phyloP scores from a whole-genome alignment of 2,888 invertebrate genomes.

The Archips crataeganus region DNA sequence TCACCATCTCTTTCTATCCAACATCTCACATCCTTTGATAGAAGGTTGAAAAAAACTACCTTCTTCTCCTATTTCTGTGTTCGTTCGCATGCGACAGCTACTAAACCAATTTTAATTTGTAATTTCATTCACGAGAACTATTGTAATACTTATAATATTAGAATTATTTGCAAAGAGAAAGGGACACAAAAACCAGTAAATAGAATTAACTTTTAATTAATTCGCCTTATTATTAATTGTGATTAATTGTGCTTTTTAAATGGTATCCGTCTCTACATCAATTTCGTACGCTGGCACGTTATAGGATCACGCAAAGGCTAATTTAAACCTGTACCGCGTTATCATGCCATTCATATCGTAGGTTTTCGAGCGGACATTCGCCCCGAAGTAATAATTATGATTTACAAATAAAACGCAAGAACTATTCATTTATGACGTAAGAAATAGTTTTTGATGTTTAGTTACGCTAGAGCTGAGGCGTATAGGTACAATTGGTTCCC shows the following conservation, averaged over 20 bases:
- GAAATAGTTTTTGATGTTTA: background rate
- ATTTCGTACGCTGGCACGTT: conserved; percentile 9
- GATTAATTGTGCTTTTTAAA: background rate
- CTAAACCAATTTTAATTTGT: no score
- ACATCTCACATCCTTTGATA: background rate
- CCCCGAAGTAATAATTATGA: background rate
- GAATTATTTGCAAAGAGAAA: no score
- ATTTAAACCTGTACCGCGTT: conserved; percentile 8
- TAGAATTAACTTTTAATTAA: no score
- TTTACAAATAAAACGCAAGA: background rate
- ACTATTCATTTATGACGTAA: background rate
- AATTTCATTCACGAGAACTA: no score
- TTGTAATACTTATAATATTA: no score
- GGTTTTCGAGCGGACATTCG: conserved; percentile 24
- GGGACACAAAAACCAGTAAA: no score
- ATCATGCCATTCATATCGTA: conserved; percentile 17
- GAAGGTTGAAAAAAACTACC: background rate
- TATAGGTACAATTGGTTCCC: no score
- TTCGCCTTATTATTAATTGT: background rate
- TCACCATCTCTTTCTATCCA: background rate
- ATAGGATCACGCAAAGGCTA: conserved; percentile 31
- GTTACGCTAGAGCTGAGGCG: no score
- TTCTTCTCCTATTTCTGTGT: no score
- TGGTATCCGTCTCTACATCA: conserved; percentile 12
- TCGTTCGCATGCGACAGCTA: no score